Base-by-base conservation (phyloP, 2,888 invertebrate genomes). In the Hermodice carunculata region DNA sequence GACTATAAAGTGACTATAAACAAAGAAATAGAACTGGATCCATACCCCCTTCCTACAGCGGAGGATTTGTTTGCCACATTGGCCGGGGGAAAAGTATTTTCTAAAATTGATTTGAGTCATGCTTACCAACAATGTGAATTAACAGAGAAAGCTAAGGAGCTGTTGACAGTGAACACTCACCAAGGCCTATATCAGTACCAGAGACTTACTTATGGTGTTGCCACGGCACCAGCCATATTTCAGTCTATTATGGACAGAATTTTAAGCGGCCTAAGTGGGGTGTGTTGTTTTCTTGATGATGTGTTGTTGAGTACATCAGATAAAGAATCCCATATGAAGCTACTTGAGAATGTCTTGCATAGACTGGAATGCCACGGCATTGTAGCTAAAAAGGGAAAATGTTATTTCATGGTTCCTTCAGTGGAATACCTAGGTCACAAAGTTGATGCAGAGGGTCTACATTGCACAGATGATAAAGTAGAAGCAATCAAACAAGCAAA, bases 111-210 rank as follows among this genome's bases (percentile, higher is more conserved):
- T 24, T 8, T 54, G 40, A 37, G 14, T 37, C 37, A 19, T 6
- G 54, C 54, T 8, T 54, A 37, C 24, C 32, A 54, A 6, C 54
- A 54, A 24, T 8, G 32, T 14, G 37, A 11, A 22, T 11, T 54
- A 8, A 8, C 11, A n/a, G 54, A 24, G 24, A 22, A 37, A 19
- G 8, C n/a, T 8, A 17, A 37, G 54, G 6, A 37, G 24, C 24
- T 37, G 14, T 24, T 54, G 8, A 32, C 54, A 8, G 19, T 54
- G 6, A 54, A 54, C 40, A 54, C 54, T 8, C 54, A 54, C 37
- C 32, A 17, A 19, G 54, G 37, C 6, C 24, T 54, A 8, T 54
- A 17, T 24, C 37, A 37, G 54, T 37, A 17, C 24, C 6, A 11
- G n/a, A 11, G 32, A 6, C 32, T 54, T 6, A 11, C 54, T 6